Evolutionary conservation across 2,113 vertebrate species (phyloP).

Genomic region (Crotalus tigris): DNA sequence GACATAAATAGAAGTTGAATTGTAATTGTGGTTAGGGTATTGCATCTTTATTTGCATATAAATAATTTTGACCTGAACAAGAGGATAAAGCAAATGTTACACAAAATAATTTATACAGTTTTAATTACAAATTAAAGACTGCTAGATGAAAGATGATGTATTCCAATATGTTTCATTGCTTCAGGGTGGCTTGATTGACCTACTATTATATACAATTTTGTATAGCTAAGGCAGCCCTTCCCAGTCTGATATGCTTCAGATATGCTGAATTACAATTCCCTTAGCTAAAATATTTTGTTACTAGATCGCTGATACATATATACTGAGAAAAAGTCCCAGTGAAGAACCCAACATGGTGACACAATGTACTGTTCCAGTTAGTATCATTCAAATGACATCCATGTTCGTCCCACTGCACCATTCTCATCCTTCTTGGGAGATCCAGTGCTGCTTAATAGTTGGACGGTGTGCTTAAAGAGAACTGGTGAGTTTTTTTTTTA

Average conservation of each 20-base stretch:
- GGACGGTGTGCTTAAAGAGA: no score
- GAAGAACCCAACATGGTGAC: not conserved
- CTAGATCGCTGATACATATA: not conserved
- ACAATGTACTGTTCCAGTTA: not conserved
- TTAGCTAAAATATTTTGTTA: not conserved
- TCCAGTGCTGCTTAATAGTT: not conserved
- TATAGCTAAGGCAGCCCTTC: not conserved
- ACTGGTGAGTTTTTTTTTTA: no score
- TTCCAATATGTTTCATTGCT: not conserved
- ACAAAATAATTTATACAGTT: not conserved
- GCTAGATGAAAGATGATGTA: not conserved
- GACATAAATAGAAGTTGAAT: slow-evolving; percentile 16
- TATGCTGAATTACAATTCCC: not conserved
- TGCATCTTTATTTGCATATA: not conserved
- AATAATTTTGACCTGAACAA: not conserved
- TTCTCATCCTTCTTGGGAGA: not conserved
- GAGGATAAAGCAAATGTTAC: not conserved
- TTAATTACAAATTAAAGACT: slow-evolving; percentile 1
- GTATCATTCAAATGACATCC: not conserved
- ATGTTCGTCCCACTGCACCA: not conserved
- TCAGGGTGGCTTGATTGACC: not conserved
- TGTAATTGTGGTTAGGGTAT: not conserved
- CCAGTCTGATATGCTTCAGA: not conserved
- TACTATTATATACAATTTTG: not conserved
- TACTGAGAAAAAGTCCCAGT: not conserved